phyloP scores from a whole-genome alignment of 2,797 vertebrate genomes.

The Mus minutoides region DNA sequence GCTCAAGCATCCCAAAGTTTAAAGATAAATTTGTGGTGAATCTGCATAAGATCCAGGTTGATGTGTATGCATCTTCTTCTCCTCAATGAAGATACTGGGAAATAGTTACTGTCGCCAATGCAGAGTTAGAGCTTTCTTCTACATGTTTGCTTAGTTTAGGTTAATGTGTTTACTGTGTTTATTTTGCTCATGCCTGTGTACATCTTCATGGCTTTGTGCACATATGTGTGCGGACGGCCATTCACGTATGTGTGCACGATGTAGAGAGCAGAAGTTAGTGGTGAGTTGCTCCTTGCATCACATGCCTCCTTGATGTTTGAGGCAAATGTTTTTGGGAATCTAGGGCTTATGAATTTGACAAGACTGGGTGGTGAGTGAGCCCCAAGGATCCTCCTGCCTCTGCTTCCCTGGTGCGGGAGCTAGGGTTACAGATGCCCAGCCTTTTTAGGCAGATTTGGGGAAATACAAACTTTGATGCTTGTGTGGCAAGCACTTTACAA shows the following conservation, averaged over 20 bases:
- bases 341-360: not conserved
- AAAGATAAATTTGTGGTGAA: not conserved
- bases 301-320: not conserved
- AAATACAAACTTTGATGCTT: not conserved
- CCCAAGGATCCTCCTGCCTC: not conserved
- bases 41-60: not conserved
- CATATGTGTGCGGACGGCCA: not conserved
- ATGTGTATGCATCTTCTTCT: not conserved
- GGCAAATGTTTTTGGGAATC: not conserved
- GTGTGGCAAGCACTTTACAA: not conserved
- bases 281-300: not conserved
- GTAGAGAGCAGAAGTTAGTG: not conserved
- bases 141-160: not conserved
- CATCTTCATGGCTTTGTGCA: not conserved
- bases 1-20: not conserved
- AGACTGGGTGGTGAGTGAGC: not conserved
- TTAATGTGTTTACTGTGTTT: not conserved
- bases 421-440: not conserved
- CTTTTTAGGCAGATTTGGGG: not conserved
- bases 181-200: not conserved
- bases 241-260: not conserved
- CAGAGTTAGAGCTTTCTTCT: not conserved
- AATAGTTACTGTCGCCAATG: fast-evolving
- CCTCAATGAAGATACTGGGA: not conserved
- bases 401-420: not conserved